Percentiles rank a stretch among this genome's conserved stretches.
phyloP scores from a whole-genome alignment of 2,888 invertebrate species.

The Agriopis marginaria region DNA sequence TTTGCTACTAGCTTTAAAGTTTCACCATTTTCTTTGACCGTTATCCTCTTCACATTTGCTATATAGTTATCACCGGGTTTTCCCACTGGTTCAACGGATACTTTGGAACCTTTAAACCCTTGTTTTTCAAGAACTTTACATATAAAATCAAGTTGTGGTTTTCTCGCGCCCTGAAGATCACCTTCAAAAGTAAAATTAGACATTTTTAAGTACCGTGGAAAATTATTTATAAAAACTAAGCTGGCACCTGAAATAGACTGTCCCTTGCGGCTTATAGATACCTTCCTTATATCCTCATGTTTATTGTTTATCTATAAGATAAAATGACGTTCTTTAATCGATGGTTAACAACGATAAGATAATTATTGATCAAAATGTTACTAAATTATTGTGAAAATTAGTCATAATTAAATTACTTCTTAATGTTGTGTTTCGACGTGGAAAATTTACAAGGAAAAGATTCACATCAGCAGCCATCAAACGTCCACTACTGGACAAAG shows the following conservation, averaged over 20 bases:
- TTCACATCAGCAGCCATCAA: too few species aligned
- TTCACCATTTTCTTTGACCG: constrained; percentile 34
- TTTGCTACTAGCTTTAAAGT: constrained; percentile 60
- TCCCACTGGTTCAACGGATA: constrained; percentile 39
- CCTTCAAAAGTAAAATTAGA: constrained; percentile 4
- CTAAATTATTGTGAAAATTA: background rate
- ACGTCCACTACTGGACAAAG: too few species aligned
- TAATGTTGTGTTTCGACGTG: background rate
- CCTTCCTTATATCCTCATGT: background rate
- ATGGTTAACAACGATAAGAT: background rate
- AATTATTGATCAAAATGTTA: background rate
- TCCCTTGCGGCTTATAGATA: background rate
- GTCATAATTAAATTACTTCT: background rate
- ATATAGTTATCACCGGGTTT: constrained; percentile 42
- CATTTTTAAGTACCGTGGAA: background rate
- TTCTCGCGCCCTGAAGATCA: background rate
- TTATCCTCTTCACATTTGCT: constrained; percentile 41
- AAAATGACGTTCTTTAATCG: background rate
- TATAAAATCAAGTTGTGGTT: constrained; percentile 33
- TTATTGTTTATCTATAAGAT: background rate
- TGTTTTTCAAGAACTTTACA: constrained; percentile 19
- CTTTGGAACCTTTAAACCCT: constrained; percentile 13
- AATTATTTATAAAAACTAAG: background rate
- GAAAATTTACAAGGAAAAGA: background rate
- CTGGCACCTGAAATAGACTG: background rate